Evolutionary conservation across 2,888 invertebrate genomes (phyloP).

Genomic region (Automeris io): DNA sequence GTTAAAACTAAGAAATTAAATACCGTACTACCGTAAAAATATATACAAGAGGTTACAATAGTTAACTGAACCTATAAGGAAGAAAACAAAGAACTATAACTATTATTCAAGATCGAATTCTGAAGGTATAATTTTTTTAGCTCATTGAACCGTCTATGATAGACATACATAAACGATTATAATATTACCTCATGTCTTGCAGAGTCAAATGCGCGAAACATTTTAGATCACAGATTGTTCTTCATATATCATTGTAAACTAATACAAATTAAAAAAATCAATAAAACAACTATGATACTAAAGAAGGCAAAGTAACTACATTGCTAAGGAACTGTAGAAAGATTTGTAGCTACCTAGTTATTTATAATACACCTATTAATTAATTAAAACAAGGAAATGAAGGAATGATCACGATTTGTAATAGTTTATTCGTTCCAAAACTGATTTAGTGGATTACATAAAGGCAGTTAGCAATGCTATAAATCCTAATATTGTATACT

Average conservation of each 20-base stretch:
- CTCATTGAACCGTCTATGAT: background rate
- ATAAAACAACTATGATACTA: too few species aligned
- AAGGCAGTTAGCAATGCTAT: background rate
- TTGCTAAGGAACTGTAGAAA: too few species aligned
- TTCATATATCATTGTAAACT: too few species aligned
- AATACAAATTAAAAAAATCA: too few species aligned
- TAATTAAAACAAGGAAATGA: conserved; percentile 1
- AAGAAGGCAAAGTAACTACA: too few species aligned
- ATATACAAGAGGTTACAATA: conserved; percentile 25
- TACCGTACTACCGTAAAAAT: too few species aligned
- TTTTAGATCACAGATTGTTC: too few species aligned
- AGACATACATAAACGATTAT: background rate
- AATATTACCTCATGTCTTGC: too few species aligned
- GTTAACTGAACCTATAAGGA: conserved; percentile 21
- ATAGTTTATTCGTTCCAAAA: background rate
- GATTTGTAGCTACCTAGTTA: background rate
- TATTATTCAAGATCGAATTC: background rate
- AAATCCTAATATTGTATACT: background rate
- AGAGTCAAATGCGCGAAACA: too few species aligned
- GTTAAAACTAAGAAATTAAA: too few species aligned
- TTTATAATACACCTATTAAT: background rate
- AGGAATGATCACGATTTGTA: background rate
- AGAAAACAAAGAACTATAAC: conserved; percentile 19
- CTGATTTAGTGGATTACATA: background rate
- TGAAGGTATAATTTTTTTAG: background rate